Base-by-base conservation (phyloP, 2,113 vertebrate genomes). In the Ciconia boyciana region DNA sequence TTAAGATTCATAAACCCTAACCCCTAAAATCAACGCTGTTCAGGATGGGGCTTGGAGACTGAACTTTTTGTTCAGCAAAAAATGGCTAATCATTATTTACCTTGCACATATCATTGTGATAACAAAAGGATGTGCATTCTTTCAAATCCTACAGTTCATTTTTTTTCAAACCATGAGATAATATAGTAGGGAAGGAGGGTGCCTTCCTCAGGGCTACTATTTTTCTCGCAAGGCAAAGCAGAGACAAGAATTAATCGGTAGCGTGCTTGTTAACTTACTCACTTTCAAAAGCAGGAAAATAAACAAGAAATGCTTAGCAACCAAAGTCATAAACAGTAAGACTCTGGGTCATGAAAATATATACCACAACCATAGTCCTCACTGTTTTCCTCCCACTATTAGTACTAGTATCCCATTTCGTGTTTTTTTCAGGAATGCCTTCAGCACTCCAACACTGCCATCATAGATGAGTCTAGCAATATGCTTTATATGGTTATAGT, bases 231-330 rank as follows among this genome's bases (percentile, higher is more conserved):
- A 82, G 43, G 69, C 66, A 64, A 84, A 92, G 18, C 6, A 54
- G 61, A 95, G 65, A 36, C 8, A 64, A 15, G 39, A 89, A 79
- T 87, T 78, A 75, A 68, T 87, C 61, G 75, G 44, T 49, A 64
- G 21, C 28, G 0, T 82, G 34, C 39, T 51, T 87, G 48, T 76
- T 95, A 87, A 95, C 60, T 94, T 84, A 92, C 5, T 86, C 62
- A 66, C 51, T 92, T 93, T 66, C 46, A 92, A 84, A 92, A 92
- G 13, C 25, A 82, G 26, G 9, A 93, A 89, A 93, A 87, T 83
- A 95, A 93, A 90, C 64, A 94, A 70, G 16, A 92, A 87, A 87
- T 74, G 55, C 77, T 87, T 96, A 91, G 80, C 72, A 96, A 94
- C 80, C 43, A 39, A 72, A 93, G 44, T 46, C 52, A 68, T 70